Percentiles rank a stretch among this genome's conserved stretches.
Evolutionary conservation across 2,888 invertebrate genomes (phyloP).

Genomic region (Troides aeacus): DNA sequence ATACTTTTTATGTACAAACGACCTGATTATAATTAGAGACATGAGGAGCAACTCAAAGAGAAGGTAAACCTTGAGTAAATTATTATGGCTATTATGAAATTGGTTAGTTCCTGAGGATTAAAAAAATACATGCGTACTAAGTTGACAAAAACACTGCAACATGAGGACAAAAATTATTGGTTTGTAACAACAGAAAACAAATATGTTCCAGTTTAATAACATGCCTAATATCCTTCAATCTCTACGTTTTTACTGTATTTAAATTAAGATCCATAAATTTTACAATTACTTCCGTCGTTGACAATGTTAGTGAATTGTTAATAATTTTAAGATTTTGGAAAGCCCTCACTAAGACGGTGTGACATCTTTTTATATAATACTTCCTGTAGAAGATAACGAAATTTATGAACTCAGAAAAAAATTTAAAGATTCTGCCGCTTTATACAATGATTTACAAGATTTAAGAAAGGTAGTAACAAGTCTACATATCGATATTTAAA

Average conservation of each 20-base stretch:
- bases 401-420: slow-evolving; percentile 78
- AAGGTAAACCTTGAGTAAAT: slow-evolving; percentile 24
- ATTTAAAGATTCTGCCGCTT: slow-evolving; percentile 64
- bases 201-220: too few species aligned
- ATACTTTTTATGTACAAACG: slow-evolving; percentile 84
- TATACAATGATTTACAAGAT: slow-evolving; percentile 60
- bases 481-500: slow-evolving; percentile 88
- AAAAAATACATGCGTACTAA: too few species aligned
- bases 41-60: slow-evolving; percentile 55
- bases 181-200: too few species aligned
- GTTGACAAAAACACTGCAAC: too few species aligned
- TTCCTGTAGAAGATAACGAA: slow-evolving; percentile 85
- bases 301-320: neutral
- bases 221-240: too few species aligned
- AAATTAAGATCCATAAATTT: neutral
- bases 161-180: too few species aligned
- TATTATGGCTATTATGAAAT: too few species aligned
- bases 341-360: slow-evolving; percentile 85
- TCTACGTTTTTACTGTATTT: neutral
- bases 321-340: slow-evolving; percentile 80
- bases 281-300: neutral
- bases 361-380: slow-evolving; percentile 84
- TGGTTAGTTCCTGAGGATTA: too few species aligned
- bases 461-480: slow-evolving; percentile 66
- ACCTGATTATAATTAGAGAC: slow-evolving; percentile 61